A percentile compares a stretch with the other conserved stretches of the same genome.
Evolutionary conservation across 2,888 invertebrate species (phyloP).

Genomic region (Melieria picta): DNA sequence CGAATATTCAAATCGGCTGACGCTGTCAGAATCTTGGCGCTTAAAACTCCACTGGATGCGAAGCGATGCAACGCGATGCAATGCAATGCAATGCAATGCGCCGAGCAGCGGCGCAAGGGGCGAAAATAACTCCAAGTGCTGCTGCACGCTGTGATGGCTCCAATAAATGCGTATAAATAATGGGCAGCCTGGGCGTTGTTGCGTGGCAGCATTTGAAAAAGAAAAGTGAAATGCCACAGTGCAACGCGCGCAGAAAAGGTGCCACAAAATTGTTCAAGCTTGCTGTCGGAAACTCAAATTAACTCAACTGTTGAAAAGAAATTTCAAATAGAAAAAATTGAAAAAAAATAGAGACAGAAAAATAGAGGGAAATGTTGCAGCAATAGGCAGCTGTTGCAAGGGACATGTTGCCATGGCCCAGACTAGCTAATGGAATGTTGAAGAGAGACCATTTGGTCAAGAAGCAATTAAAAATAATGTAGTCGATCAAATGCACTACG

Average conservation of each 20-base stretch:
- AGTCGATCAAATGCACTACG: too few relatives aligned
- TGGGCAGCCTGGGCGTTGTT: constrained; percentile 29
- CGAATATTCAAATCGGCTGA: constrained; percentile 4
- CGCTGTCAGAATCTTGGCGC: constrained; percentile 38
- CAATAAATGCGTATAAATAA: constrained; percentile 37
- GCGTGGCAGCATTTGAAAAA: constrained; percentile 6
- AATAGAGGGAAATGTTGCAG: too few relatives aligned
- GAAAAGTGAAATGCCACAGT: background rate
- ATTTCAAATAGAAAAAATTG: too few relatives aligned
- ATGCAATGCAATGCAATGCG: background rate
- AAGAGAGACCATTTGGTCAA: too few relatives aligned
- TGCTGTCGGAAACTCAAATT: too few relatives aligned
- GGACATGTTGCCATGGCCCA: too few relatives aligned
- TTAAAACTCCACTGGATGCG: constrained; percentile 41
- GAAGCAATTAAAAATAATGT: too few relatives aligned
- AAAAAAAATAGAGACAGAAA: too few relatives aligned
- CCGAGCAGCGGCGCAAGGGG: background rate
- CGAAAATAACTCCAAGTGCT: background rate
- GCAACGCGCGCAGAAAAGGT: background rate
- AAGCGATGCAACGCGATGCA: background rate
- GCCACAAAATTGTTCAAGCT: too few relatives aligned
- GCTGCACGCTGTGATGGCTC: constrained; percentile 26
- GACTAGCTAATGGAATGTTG: too few relatives aligned
- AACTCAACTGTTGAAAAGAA: too few relatives aligned
- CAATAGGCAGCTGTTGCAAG: too few relatives aligned